Conservation (phyloP, 2,113 vertebrate genomes). For the Mus spicilegus region DNA sequence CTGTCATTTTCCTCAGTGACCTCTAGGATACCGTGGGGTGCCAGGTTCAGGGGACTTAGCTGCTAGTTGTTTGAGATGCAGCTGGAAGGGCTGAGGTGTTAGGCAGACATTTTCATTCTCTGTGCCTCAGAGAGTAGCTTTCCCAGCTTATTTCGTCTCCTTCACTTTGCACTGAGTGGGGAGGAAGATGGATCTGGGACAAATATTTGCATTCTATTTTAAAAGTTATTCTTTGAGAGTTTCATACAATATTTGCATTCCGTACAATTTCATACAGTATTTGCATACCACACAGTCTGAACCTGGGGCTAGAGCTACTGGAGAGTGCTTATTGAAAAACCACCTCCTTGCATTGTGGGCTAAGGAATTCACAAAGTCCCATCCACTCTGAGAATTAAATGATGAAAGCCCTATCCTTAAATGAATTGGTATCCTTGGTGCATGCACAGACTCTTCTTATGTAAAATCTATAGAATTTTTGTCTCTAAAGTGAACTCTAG, state of each 20-base stretch:
- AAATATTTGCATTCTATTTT: background rate
- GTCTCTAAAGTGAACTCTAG: background rate
- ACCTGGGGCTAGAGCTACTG: background rate
- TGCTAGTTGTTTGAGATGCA: background rate
- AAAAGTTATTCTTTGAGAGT: conserved; percentile 15
- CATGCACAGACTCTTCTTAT: background rate
- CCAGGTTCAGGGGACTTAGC: background rate
- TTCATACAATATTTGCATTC: background rate
- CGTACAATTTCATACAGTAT: too few species aligned
- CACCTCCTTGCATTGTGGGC: background rate
- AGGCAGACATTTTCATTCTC: background rate
- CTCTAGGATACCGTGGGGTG: background rate
- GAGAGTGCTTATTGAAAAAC: background rate
- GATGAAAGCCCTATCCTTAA: background rate
- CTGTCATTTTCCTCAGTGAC: background rate
- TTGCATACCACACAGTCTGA: background rate
- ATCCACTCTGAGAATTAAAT: background rate
- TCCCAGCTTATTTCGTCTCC: too few species aligned
- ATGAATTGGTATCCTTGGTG: background rate
- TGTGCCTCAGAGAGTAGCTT: background rate
- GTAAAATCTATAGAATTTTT: background rate
- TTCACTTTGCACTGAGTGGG: background rate
- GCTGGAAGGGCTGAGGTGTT: background rate
- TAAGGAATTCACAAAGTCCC: background rate
- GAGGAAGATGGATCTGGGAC: background rate